Evolutionary conservation across 2,797 vertebrate species (phyloP), one percentile per base, ranked within the genome.

Genomic region (Schizothorax lantsangensis): DNA sequence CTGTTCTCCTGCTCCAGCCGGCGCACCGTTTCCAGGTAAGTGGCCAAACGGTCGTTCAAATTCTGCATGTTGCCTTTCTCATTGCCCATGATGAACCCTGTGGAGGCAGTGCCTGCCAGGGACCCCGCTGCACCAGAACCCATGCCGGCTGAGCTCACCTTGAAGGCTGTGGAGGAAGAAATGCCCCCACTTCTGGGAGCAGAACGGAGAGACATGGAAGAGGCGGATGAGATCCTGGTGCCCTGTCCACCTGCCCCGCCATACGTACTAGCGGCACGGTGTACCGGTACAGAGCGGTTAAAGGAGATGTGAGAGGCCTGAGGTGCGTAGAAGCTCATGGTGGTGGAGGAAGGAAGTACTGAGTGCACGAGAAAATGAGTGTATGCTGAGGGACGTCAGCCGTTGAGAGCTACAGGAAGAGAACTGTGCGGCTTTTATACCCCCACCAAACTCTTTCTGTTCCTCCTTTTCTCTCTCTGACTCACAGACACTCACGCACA

Each of bases 21-120:
- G 89, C 95, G 95, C 83, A 99, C 97, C 3, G 93, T 96, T 14
- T 97, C 96, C 94, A 98, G 91, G 94, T 99, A 99, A 88, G 92
- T 91, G 90, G 97, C 96, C 93, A 98, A 94, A 21, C 95, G 96
- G 89, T 98, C 96, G 1, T 98, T 98, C 81, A 98, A 96, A 68
- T 95, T 96, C 88, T 98, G 97, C 97, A 99, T 97, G 88, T 96
- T 96, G 88, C 97, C 96, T 92, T 96, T 98, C 93, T 98, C 96
- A 0, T 96, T 95, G 88, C 96, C 95, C 62, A 92, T 15, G 90
- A 96, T 92, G 26, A 82, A 74, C 0, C 85, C 90, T 0, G 88
- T 84, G 2, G 92, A 91, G 4, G 79, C 30, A 23, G 64, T 19
- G 1, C 66, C 3, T 0, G 74, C 62, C 5, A 91, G 89, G 9